A percentile compares a stretch with the other conserved stretches of the same genome.
phyloP scores from a whole-genome alignment of 2,888 invertebrate genomes.

The Omphaloscelis lunosa region DNA sequence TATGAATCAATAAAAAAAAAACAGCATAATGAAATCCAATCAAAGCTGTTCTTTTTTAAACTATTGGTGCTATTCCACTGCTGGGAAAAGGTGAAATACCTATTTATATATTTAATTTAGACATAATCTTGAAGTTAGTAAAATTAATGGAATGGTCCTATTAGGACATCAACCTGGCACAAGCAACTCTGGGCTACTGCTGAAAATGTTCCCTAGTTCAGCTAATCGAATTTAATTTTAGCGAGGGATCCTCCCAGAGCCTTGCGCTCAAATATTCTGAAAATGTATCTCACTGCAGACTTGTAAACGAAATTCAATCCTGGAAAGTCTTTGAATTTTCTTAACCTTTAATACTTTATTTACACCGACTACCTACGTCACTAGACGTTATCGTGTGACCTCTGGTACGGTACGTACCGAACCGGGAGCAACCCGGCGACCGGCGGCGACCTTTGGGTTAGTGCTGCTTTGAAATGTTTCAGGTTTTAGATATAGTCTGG shows the following conservation, averaged over 20 bases:
- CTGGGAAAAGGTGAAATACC: no score
- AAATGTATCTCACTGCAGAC: neutral
- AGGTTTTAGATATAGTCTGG: neutral
- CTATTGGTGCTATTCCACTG: no score
- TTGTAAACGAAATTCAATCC: neutral
- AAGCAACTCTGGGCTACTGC: neutral
- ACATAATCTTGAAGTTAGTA: neutral
- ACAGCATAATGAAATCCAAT: no score
- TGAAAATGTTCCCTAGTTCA: neutral
- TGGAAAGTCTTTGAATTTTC: neutral
- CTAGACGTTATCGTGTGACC: conserved; percentile 41
- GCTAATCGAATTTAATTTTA: neutral
- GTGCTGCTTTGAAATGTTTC: neutral
- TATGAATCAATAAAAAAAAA: neutral
- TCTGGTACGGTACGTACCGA: conserved; percentile 53
- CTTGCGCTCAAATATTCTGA: neutral
- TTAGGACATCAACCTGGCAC: no score
- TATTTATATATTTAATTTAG: neutral
- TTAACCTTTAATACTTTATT: neutral
- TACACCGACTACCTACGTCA: conserved; percentile 27
- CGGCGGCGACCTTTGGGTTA: conserved; percentile 79
- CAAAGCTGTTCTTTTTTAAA: no score
- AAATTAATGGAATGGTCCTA: neutral
- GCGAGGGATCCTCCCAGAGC: neutral
- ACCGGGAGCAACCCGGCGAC: conserved; percentile 66